A percentile compares a stretch with the other conserved stretches of the same genome.
Conservation (phyloP, 2,888 invertebrate genomes). For the Epinotia nisella region DNA sequence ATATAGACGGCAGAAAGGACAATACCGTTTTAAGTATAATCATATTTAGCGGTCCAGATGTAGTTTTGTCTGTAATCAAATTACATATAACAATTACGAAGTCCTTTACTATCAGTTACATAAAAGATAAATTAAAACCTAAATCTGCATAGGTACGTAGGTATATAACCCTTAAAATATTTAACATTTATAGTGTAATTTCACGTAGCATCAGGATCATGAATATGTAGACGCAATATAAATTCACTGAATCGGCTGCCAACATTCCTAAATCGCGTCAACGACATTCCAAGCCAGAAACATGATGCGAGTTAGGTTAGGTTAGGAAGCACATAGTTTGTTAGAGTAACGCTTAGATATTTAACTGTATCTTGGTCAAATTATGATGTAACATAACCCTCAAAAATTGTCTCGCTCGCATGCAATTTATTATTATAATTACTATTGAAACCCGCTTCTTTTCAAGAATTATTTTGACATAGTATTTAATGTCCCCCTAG, state of each 20-base stretch:
- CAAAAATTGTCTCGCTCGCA: too few relatives aligned
- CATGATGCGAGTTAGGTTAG: neutral
- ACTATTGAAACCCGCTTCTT: too few relatives aligned
- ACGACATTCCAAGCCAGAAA: slow-evolving; percentile 15
- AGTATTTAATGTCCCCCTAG: too few relatives aligned
- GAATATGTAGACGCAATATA: slow-evolving; percentile 38
- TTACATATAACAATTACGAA: too few relatives aligned
- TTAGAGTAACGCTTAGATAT: neutral
- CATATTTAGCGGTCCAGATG: too few relatives aligned
- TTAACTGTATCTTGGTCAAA: neutral
- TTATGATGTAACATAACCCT: neutral
- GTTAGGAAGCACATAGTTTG: neutral
- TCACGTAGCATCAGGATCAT: slow-evolving; percentile 14
- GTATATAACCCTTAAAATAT: neutral
- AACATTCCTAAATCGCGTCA: slow-evolving; percentile 34
- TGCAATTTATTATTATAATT: too few relatives aligned
- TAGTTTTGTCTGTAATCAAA: too few relatives aligned
- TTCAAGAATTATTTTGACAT: too few relatives aligned
- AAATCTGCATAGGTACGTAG: neutral
- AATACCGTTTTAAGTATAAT: too few relatives aligned
- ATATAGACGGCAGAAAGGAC: too few relatives aligned
- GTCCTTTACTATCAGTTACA: neutral
- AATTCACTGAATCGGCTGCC: slow-evolving; percentile 35
- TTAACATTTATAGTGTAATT: slow-evolving; percentile 19
- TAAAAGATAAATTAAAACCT: neutral